Base-by-base conservation (phyloP, 1,140 invertebrate genomes). In the Drosophila jambulina region DNA sequence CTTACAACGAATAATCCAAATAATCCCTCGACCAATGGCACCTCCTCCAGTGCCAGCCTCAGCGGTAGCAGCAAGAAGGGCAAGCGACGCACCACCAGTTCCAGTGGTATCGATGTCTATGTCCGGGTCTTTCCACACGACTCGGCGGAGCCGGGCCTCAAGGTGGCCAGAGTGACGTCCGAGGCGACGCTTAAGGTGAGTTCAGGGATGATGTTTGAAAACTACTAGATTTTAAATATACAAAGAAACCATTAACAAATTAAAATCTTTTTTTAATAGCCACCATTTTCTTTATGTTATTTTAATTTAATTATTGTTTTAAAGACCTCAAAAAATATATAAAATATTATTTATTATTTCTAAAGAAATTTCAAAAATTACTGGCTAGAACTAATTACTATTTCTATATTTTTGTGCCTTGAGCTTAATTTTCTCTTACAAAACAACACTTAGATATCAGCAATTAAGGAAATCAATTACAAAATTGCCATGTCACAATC, bases 51-150 rank as follows among this genome's bases (percentile, higher is more conserved):
- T 38, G 10, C 53, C 17, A 42, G 40, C 25, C 6, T 53, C n/a
- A 42, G 40, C 29, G 57, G 38, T 32, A 38, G 38, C 40, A 21
- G 48, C 45, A 76, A 75, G 59, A 51, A 65, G 58, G 2, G 40
- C 34, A 71, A 78, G 27, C 42, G 53, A 3, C 36, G 51, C 17
- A 27, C 58, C 42, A 5, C 67, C 17, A 82, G 48, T 38, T 3
- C 53, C 21, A 29, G 59, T 2, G 69, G 40, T 0, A 82, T 87
- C 75, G 93, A 95, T 32, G 95, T 96, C 46, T 92, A 93, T 45
- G 91, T 97, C 4, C 93, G 95, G 68, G 94, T 97, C 9, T 95
- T 95, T 75, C 96, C 96, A n/a, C 96, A 94, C 79, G 95, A 96
- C 90, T 92, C 93, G 0, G 93, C 95, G 45, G 93, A 95, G 46